Base-by-base conservation (phyloP, 2,888 invertebrate species). In the Drosophila antonietae region DNA sequence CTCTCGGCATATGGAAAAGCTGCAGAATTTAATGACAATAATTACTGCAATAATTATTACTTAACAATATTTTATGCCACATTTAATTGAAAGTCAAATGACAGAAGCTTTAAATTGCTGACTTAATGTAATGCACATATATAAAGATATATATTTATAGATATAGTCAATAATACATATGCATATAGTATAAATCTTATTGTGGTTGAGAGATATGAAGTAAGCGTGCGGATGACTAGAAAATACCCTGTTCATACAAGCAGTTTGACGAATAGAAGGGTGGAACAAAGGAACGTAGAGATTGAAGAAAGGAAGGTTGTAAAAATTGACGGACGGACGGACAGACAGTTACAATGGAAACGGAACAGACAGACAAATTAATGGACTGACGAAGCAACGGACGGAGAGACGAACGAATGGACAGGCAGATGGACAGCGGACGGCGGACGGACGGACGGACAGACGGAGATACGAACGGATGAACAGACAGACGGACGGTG, bases 41-140 rank as follows among this genome's bases (percentile, higher is more conserved):
- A 51, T 51, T 35, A 51, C 51, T 3, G 18, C 1, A 33, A 51
- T 51, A 20, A 35, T 35, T 51, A 51, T 35, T 51, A 20, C 35
- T 35, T 14, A 12, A 51, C 33, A 51, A 51, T 51, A 35, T 51
- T 51, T 51, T 31, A 47, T 51, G 51, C 12, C 51, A 33, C 51
- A 33, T 18, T 12, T 51, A 51, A 51, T 51, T 51, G 18, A 35
- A 51, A 51, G 18, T 20, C 33, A 51, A 51, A 20, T 20, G 51
- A 20, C 51, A 51, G 12, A 35, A 20, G 51, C 18, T 14, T 18
- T 35, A 12, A 35, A 20, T 12, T 49, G 31, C 31, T 6, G 12
- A 49, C 49, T 49, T 12, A 0, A 31, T 51, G 18, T 18, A n/a
- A 2, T 14, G n/a, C 31, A 49, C 3, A 23, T 46, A 12, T 15